Evolutionary conservation across 2,113 vertebrate genomes (phyloP).

Genomic region (Gnathonemus longibarbis): DNA sequence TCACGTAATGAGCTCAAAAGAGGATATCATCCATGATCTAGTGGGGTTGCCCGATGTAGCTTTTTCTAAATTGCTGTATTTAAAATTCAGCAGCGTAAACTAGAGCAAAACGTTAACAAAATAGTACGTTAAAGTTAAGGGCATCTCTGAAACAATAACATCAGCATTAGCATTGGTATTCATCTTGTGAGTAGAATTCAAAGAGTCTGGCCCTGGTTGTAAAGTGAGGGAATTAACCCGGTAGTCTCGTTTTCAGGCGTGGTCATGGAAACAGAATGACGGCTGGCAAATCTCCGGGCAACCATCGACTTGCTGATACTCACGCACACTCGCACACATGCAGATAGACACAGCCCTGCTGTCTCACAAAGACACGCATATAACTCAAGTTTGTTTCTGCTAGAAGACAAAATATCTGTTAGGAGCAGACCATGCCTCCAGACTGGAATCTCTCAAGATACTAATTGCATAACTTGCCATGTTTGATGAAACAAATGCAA

Average conservation of each 20-base stretch:
- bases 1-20: not conserved
- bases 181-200: not conserved
- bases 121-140: not conserved
- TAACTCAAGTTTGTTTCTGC: not conserved
- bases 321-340: not conserved
- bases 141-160: not conserved
- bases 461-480: constrained; percentile 34
- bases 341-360: not conserved
- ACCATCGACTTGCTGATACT: not conserved
- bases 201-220: not conserved
- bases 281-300: not conserved
- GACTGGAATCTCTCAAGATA: not conserved
- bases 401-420: constrained; percentile 27
- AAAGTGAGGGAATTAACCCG: not conserved
- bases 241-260: not conserved
- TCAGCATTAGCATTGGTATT: not conserved
- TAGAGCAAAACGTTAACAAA: not conserved
- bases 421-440: constrained; percentile 25
- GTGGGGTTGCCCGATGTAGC: not conserved
- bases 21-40: not conserved
- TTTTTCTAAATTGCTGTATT: not conserved
- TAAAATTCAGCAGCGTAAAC: not conserved
- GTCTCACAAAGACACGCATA: not conserved
- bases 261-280: not conserved
- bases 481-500: constrained; percentile 4